Evolutionary conservation across 2,888 invertebrate genomes (phyloP).

Genomic region (Anarsia innoxiella): DNA sequence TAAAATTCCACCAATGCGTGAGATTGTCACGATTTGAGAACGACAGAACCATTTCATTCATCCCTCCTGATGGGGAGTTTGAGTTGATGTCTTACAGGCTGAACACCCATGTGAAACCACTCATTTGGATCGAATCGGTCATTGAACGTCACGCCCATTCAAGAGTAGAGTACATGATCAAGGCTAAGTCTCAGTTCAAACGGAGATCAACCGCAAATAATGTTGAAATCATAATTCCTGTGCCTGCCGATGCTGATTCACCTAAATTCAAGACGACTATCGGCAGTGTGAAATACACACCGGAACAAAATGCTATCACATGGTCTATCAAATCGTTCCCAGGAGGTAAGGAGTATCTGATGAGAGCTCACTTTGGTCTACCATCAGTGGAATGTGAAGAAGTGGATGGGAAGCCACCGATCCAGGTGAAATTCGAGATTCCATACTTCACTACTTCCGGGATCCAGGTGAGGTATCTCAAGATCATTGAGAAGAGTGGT

Average conservation of each 20-base stretch:
- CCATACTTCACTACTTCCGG: conserved; percentile 99
- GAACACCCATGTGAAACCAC: conserved; percentile 97
- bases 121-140: conserved; percentile 99
- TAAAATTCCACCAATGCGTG: conserved; percentile 99
- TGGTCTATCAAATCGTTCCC: conserved; percentile 99
- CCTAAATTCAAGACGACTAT: conserved; percentile 99
- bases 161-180: conserved; percentile 98
- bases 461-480: conserved; percentile 96
- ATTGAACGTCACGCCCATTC: conserved; percentile 98
- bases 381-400: conserved; percentile 97
- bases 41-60: conserved; percentile 98
- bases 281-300: conserved; percentile 97
- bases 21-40: conserved; percentile 97
- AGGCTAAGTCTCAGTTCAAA: conserved; percentile 99
- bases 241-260: conserved; percentile 97
- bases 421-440: conserved; percentile 99
- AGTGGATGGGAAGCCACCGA: conserved; percentile 96
- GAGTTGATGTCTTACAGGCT: conserved; percentile 98
- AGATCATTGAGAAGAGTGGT: conserved; percentile 99
- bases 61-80: conserved; percentile 99
- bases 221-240: conserved; percentile 97
- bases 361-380: conserved; percentile 98
- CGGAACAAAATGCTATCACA: conserved; percentile 96
- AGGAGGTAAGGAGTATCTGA: conserved; percentile 98
- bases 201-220: conserved; percentile 98